phyloP scores from a whole-genome alignment of 2,797 vertebrate genomes.

The Pipistrellus pipistrellus region DNA sequence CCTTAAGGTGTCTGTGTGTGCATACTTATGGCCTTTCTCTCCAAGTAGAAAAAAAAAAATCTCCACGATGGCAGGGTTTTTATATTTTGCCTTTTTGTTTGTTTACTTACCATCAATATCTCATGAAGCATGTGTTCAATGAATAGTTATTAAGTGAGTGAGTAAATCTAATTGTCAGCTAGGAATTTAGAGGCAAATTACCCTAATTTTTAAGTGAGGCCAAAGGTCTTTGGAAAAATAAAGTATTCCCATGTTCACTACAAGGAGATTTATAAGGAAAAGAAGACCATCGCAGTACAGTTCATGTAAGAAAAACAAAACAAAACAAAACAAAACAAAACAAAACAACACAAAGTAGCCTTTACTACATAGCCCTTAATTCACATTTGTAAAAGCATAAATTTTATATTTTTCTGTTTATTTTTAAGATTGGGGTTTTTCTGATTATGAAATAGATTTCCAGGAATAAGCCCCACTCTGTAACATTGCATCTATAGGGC shows the following conservation, averaged over 20 bases:
- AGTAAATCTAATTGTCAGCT: slow-evolving; percentile 16
- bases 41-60: not conserved
- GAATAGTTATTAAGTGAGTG: slow-evolving; percentile 36
- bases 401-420: slow-evolving; percentile 42
- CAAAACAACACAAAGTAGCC: not conserved
- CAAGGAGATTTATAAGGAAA: slow-evolving; percentile 24
- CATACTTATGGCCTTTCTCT: not conserved
- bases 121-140: not conserved
- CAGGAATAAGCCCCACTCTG: not conserved
- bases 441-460: slow-evolving; percentile 11
- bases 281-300: not conserved
- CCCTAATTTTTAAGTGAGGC: not conserved
- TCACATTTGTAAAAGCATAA: not conserved
- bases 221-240: slow-evolving; percentile 62
- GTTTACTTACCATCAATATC: not conserved
- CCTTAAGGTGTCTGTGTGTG: not conserved
- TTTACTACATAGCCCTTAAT: not conserved
- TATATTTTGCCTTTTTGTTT: not conserved
- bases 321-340: slow-evolving; percentile 36
- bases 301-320: slow-evolving; percentile 8
- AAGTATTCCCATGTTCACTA: slow-evolving; percentile 28
- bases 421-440: not conserved
- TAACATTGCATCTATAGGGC: not conserved
- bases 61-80: not conserved
- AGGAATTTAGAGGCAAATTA: slow-evolving; percentile 11